Percentiles rank a stretch among this genome's conserved stretches.
Conservation (phyloP, 2,888 invertebrate species). For the Mythimna albipuncta region DNA sequence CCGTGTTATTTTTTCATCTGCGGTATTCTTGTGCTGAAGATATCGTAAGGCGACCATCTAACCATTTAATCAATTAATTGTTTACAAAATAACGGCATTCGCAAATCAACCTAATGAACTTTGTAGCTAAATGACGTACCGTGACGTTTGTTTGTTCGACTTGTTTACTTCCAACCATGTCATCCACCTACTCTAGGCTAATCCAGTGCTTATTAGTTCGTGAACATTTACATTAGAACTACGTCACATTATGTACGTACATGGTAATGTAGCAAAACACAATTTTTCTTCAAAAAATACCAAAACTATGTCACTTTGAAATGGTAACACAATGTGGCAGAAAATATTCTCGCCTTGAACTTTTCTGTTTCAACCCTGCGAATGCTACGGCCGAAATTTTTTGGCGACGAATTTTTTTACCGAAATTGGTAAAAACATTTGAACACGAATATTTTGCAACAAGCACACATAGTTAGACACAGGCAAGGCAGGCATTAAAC, state of each 20-base stretch:
- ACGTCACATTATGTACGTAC: constrained; percentile 31
- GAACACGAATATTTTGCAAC: constrained; percentile 39
- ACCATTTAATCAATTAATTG: constrained; percentile 33
- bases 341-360: constrained; percentile 49
- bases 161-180: constrained; percentile 44
- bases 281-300: constrained; percentile 14
- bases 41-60: constrained; percentile 5
- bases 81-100: constrained; percentile 43
- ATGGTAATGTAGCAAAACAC: constrained; percentile 2
- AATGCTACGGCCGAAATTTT: constrained; percentile 28
- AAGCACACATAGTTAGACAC: constrained; percentile 57
- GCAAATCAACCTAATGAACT: constrained; percentile 46
- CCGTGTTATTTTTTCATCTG: background rate
- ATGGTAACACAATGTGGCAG: constrained; percentile 33
- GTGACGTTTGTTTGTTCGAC: constrained; percentile 47
- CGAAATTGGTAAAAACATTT: constrained; percentile 4
- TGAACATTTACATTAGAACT: constrained; percentile 27
- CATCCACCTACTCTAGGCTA: constrained; percentile 30
- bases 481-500: constrained; percentile 47
- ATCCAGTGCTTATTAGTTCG: constrained; percentile 31
- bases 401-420: constrained; percentile 7
- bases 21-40: background rate
- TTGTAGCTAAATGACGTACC: constrained; percentile 47
- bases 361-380: constrained; percentile 46
- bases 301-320: constrained; percentile 18